Conservation (phyloP, 2,888 invertebrate species). For the Rhamphomyia laevipes region DNA sequence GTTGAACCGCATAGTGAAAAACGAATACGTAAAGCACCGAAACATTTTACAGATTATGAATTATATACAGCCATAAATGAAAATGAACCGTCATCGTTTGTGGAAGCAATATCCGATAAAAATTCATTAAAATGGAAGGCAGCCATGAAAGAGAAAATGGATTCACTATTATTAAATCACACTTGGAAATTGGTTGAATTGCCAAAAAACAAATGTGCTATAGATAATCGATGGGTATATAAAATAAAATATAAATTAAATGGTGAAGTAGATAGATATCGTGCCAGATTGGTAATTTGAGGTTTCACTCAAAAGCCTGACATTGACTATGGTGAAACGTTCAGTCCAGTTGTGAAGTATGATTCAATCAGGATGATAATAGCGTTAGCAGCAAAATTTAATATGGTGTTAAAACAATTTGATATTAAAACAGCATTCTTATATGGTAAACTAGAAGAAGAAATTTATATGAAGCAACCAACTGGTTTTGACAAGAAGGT, state of each 20-base stretch:
- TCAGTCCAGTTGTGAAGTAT: slow-evolving; percentile 23
- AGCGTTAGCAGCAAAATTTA: slow-evolving; percentile 14
- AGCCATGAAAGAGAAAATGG: slow-evolving; percentile 13
- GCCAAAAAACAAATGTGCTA: slow-evolving; percentile 9
- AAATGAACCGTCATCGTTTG: slow-evolving; percentile 12
- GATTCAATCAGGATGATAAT: slow-evolving; percentile 18
- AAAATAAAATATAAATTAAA: slow-evolving; percentile 11
- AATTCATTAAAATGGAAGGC: slow-evolving; percentile 13
- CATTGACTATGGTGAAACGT: slow-evolving; percentile 23
- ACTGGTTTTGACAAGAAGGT: slow-evolving; percentile 12
- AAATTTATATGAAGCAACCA: slow-evolving; percentile 14
- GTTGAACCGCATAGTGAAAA: not conserved
- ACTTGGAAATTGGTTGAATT: slow-evolving; percentile 13
- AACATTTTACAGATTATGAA: not conserved
- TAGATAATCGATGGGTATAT: slow-evolving; percentile 15
- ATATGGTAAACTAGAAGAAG: slow-evolving; percentile 10
- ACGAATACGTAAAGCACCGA: not conserved
- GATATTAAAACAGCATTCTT: slow-evolving; percentile 15
- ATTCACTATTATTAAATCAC: slow-evolving; percentile 11
- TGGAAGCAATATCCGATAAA: slow-evolving; percentile 12
- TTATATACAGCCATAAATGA: not conserved
- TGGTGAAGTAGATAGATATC: slow-evolving; percentile 11
- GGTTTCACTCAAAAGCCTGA: slow-evolving; percentile 21
- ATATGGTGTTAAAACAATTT: slow-evolving; percentile 10
- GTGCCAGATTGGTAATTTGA: slow-evolving; percentile 23